Base-by-base conservation (phyloP, 2,797 vertebrate species). In the Rhinoraja longicauda region DNA sequence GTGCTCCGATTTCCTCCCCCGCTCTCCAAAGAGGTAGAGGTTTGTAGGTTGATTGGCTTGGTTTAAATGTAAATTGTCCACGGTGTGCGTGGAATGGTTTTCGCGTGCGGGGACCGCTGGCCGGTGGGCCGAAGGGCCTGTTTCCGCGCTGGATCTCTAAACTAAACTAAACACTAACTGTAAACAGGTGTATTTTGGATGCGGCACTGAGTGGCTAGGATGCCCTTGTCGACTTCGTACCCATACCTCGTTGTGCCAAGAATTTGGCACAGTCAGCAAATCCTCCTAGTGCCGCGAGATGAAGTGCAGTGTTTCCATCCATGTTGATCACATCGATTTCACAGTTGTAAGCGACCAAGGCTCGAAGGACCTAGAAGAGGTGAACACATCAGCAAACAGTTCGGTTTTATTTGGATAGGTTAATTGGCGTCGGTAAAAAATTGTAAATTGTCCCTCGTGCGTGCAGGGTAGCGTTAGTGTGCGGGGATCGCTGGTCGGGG, bases 231-330 rank as follows among this genome's bases (percentile, higher is more conserved):
- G 59, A 15, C 17, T 67, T 88, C 2, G 10, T 24, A 15, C 29
- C 59, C 76, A 93, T 96, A 99, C 98, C 98, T 98, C 98, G 97
- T 95, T 98, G 99, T 94, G 97, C 96, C 95, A 99, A 95, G 93
- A 99, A 99, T 94, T 95, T 98, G 97, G 98, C 99, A 95, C 98
- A 99, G 77, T 96, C 96, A 32, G 96, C 94, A 93, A 96, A 96
- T 57, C 98, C 98, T 0, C 96, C 96, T 70, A 95, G 95, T 0
- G 98, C 98, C 93, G 98, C 97, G 0, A 97, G 97, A 94, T 99
- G 98, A 93, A 99, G 96, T 0, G 98, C 95, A 0, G 97, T 98
- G 94, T 98, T 97, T 64, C 96, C 96, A 17, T 97, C 96, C 93
- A 96, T 94, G 78, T 96, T 97, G 77, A 97, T 95, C 88, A 96